Evolutionary conservation across 1,140 invertebrate genomes (phyloP).

Genomic region (Harpegnathos saltator): DNA sequence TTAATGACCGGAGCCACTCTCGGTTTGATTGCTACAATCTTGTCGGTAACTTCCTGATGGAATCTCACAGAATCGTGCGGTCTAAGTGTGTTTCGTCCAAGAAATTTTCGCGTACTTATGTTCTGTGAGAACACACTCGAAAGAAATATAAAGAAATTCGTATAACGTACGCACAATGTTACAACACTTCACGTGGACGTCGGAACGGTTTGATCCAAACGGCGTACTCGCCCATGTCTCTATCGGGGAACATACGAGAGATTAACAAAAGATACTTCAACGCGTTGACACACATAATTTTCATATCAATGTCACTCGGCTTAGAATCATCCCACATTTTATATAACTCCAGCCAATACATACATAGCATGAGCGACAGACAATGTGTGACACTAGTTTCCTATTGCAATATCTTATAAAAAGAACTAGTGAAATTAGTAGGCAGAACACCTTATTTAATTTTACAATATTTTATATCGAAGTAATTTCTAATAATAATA

Average conservation of each 20-base stretch:
- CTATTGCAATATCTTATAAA: conserved; percentile 80
- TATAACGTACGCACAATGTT: conserved; percentile 25
- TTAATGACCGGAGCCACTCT: conserved; percentile 87
- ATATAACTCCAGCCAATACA: conserved; percentile 61
- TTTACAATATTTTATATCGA: conserved; percentile 64
- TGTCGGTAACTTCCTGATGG: conserved; percentile 83
- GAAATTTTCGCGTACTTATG: conserved; percentile 81
- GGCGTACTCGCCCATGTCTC: conserved; percentile 24
- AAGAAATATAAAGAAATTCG: conserved; percentile 54
- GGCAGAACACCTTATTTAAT: conserved; percentile 77
- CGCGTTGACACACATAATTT: conserved; percentile 59
- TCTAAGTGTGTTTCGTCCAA: conserved; percentile 49
- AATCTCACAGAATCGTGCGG: conserved; percentile 47
- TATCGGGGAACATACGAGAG: conserved; percentile 41
- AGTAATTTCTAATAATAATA: conserved; percentile 75
- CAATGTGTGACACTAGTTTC: conserved; percentile 78
- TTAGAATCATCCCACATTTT: conserved; percentile 68
- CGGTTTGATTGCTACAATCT: conserved; percentile 86
- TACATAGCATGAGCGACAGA: conserved; percentile 59
- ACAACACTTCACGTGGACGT: conserved; percentile 47
- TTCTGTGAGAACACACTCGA: conserved; percentile 77
- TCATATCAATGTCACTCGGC: conserved; percentile 65
- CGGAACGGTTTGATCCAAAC: conserved; percentile 42
- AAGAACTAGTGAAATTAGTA: conserved; percentile 80
- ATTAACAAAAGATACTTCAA: conserved; percentile 48